Conservation (phyloP, 2,888 invertebrate species). For the Clepsis dumicolana region DNA sequence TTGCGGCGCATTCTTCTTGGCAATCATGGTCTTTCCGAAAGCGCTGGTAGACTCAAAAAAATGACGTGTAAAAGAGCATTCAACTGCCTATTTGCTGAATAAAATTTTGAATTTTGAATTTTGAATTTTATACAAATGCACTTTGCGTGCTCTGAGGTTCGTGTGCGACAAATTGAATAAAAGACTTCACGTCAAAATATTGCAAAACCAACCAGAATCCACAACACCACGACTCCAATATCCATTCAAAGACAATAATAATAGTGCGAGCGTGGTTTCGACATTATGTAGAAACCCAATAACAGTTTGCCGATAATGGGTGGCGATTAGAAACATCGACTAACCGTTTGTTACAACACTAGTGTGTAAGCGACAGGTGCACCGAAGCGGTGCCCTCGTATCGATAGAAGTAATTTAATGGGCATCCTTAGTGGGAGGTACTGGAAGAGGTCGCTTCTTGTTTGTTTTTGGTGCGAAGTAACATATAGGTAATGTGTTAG, state of each 20-base stretch:
- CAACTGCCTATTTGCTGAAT: no score
- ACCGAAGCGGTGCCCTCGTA: slow-evolving; percentile 53
- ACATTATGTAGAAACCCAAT: slow-evolving; percentile 25
- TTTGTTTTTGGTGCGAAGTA: no score
- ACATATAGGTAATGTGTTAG: no score
- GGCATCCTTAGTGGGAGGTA: slow-evolving; percentile 52
- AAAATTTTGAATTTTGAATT: no score
- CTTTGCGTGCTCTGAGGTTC: no score
- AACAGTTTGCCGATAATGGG: slow-evolving; percentile 27
- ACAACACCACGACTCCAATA: slow-evolving; percentile 4
- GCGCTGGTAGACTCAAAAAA: no score
- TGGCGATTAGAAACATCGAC: slow-evolving; percentile 37
- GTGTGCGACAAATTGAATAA: slow-evolving; percentile 2
- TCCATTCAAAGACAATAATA: not conserved
- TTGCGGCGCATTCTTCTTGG: no score
- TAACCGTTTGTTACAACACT: slow-evolving; percentile 58
- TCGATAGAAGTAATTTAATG: slow-evolving; percentile 73
- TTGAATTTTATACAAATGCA: no score
- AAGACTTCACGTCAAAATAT: not conserved
- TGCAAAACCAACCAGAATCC: slow-evolving; percentile 10
- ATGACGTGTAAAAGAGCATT: no score
- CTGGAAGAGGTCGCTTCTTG: no score
- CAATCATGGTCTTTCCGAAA: no score
- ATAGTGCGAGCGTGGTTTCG: not conserved
- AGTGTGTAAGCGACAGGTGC: slow-evolving; percentile 73